Evolutionary conservation across 2,113 vertebrate genomes (phyloP), one percentile per base, ranked within the genome.

Genomic region (Cryptotis parvus): DNA sequence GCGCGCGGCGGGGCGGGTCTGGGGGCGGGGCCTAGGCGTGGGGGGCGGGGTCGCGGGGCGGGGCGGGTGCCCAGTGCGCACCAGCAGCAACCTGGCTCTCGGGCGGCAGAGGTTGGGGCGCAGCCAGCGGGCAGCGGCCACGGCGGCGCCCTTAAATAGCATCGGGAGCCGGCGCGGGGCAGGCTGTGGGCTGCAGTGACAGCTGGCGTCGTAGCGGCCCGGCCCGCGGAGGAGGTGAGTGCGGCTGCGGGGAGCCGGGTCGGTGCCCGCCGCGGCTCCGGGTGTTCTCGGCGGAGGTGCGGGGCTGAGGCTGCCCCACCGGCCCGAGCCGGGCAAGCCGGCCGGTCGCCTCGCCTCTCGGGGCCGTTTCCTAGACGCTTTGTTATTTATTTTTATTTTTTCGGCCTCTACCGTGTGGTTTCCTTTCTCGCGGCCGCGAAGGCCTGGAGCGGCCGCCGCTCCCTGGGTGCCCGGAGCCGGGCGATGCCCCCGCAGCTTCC

Each of bases 91-190:
- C 95, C 41, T 0, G 68, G 80, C 77, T 73, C 33, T 0, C 49
- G 68, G 5, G 83, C 79, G 10, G 87, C 81, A 0, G 78, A 43
- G 12, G 43, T 82, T 86, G 93, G 94, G 87, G 83, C 89, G 75
- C 89, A 92, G 86, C 89, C 83, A n/a, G 79, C 27, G n/a, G 68
- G 31, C 65, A 14, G 63, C n/a, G 41, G n/a, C 20, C 9, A 68
- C 88, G 35, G 78, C 61, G 78, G 69, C 88, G 81, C 90, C 94
- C 86, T 96, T 96, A 96, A 96, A 96, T 96, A 96, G 93, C 92
- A 77, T 65, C 93, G 31, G 33, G 52, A 33, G 52, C 68, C 6
- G 39, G 73, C 76, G 58, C 45, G 0, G 52, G 83, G 61, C 83
- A 69, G 66, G 22, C 73, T 73, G 92, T 52, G 63, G 69, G 89